Evolutionary conservation across 2,888 invertebrate genomes (phyloP).

Genomic region (Eilema caniola): DNA sequence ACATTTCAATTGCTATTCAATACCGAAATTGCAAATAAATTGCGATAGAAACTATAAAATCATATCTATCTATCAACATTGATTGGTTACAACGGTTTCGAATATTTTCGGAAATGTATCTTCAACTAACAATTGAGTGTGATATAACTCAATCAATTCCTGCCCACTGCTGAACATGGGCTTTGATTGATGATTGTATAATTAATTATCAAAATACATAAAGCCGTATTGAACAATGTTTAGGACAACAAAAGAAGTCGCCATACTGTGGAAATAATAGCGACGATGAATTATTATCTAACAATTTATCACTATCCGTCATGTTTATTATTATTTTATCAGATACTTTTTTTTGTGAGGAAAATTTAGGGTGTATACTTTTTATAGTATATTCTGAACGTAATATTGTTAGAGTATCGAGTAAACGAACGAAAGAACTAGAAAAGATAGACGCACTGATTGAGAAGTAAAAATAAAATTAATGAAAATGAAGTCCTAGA

Average conservation of each 20-base stretch:
- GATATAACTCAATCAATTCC: not conserved
- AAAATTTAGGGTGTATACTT: not conserved
- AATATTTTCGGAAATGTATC: not conserved
- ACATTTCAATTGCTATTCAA: no score
- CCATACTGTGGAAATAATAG: conserved; percentile 3
- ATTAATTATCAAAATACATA: conserved; percentile 4
- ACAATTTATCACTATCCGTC: conserved; percentile 4
- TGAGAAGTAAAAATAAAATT: no score
- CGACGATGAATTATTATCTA: conserved; percentile 2
- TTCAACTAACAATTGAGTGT: not conserved
- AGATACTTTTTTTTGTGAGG: not conserved
- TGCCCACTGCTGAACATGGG: not conserved
- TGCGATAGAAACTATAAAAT: not conserved
- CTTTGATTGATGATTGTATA: not conserved
- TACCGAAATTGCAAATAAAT: not conserved
- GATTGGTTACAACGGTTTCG: not conserved
- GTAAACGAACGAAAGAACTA: no score
- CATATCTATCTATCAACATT: not conserved
- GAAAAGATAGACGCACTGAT: no score
- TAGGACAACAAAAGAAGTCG: conserved; percentile 4
- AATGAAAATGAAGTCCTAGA: no score
- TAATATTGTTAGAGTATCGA: no score
- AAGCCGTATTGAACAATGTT: conserved; percentile 1
- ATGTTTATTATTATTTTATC: not conserved
- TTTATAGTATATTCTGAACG: no score